phyloP scores from a whole-genome alignment of 2,113 vertebrate genomes.

The Larimichthys polyactis region DNA sequence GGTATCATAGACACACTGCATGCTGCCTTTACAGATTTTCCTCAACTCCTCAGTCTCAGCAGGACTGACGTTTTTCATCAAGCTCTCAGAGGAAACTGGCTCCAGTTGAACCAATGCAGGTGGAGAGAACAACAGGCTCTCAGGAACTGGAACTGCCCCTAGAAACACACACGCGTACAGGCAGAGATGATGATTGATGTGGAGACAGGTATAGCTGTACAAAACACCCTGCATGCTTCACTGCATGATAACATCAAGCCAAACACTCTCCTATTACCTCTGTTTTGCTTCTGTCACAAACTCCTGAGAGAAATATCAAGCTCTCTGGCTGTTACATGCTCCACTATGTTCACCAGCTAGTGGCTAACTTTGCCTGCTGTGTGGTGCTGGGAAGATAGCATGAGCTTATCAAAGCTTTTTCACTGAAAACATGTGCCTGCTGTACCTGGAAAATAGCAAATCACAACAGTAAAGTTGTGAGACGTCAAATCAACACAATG shows the following conservation, averaged over 20 bases:
- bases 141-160: conserved; percentile 87
- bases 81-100: conserved; percentile 45
- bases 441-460: no score
- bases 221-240: neutral
- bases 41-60: conserved; percentile 58
- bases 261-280: no score
- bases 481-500: no score
- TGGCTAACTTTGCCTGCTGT: no score
- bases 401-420: no score
- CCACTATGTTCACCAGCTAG: no score
- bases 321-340: no score
- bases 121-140: conserved; percentile 81
- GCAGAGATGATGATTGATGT: neutral
- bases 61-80: conserved; percentile 74
- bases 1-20: conserved; percentile 82
- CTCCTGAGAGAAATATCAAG: no score
- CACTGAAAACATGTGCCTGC: no score
- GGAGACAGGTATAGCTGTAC: neutral
- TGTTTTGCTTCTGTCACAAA: no score
- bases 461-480: no score
- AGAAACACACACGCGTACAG: conserved; percentile 17
- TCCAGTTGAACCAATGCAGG: conserved; percentile 61
- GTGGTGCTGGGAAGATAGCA: no score
- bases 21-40: conserved; percentile 73
- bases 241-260: neutral